Percentiles rank a stretch among this genome's conserved stretches.
phyloP scores from a whole-genome alignment of 1,140 invertebrate genomes.

The Formica selysi region DNA sequence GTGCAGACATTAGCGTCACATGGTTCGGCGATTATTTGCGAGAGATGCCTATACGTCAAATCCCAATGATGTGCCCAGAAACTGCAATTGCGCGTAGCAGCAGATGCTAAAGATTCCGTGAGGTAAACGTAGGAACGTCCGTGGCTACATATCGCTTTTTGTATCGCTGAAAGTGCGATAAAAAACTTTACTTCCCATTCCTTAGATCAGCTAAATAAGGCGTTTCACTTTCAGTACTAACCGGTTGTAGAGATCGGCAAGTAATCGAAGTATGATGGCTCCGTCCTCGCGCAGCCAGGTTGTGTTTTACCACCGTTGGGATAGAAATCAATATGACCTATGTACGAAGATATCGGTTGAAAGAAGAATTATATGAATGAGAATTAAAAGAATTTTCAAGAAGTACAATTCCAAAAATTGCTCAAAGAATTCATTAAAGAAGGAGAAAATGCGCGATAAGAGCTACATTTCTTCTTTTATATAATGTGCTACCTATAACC shows the following conservation, averaged over 20 bases:
- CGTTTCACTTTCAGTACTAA: constrained; percentile 72
- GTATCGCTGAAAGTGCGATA: constrained; percentile 81
- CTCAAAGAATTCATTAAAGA: background rate
- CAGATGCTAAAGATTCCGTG: constrained; percentile 86
- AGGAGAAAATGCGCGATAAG: background rate
- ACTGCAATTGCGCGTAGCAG: constrained; percentile 83
- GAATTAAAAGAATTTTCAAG: background rate
- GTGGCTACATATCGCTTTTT: constrained; percentile 88
- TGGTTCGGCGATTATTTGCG: constrained; percentile 65
- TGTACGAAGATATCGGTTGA: background rate
- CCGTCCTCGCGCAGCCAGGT: constrained; percentile 85
- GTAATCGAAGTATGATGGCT: constrained; percentile 80
- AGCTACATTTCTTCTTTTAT: background rate
- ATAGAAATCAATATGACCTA: constrained; percentile 90
- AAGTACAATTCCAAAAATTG: background rate
- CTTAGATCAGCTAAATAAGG: background rate
- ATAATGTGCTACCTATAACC: constrained; percentile 83
- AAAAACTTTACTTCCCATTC: background rate
- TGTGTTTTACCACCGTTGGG: constrained; percentile 90
- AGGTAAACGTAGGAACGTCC: constrained; percentile 88
- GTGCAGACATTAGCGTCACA: constrained; percentile 72
- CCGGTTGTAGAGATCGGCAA: constrained; percentile 79
- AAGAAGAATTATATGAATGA: constrained; percentile 14
- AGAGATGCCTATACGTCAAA: constrained; percentile 82
- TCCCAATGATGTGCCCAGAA: constrained; percentile 87